Evolutionary conservation across 2,888 invertebrate genomes (phyloP), one percentile per base, ranked within the genome.

Genomic region (Macaria liturata): DNA sequence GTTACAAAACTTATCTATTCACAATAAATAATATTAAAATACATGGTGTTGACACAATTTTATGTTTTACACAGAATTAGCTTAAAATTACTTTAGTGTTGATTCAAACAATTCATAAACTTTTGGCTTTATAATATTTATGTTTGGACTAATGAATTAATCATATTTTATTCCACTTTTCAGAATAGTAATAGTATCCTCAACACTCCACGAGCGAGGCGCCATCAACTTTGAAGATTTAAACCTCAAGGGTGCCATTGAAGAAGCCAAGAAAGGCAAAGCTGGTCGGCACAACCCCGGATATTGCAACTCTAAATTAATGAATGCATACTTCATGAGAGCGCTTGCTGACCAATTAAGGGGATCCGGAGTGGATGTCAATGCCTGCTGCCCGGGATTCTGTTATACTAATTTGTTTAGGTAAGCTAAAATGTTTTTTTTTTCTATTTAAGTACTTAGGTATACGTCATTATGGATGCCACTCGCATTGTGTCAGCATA

Each of bases 281-380:
- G 72, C 67, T 2, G 55, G 69, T 0, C 83, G 87, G 0, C 82
- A 79, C 54, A 94, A 94, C 76, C 91, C 94, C 8, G 94, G 93
- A 0, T 97, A 97, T 76, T 93, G 93, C 62, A 95, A 96, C 81
- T 96, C 96, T 0, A 97, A 97, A 84, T 81, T 97, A 50, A 95
- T 95, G 74, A 96, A 96, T 75, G 93, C 93, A 3, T 95, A 96
- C 76, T 96, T 96, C 78, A 94, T 93, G 9, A 84, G 89, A 60
- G 94, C 95, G 52, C 81, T 97, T 43, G 93, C 95, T 0, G 92
- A 91, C 54, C 88, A 92, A 65, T 76, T 93, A 4, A 83, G 88
- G 67, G 90, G 92, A 9, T 88, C 84, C 0, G 94, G 94, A 0
- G 89, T 95, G 20, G 94, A 94, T 67, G 94, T 95, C 0, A 94